phyloP scores from a whole-genome alignment of 2,888 invertebrate genomes.

The Norana najaformis region DNA sequence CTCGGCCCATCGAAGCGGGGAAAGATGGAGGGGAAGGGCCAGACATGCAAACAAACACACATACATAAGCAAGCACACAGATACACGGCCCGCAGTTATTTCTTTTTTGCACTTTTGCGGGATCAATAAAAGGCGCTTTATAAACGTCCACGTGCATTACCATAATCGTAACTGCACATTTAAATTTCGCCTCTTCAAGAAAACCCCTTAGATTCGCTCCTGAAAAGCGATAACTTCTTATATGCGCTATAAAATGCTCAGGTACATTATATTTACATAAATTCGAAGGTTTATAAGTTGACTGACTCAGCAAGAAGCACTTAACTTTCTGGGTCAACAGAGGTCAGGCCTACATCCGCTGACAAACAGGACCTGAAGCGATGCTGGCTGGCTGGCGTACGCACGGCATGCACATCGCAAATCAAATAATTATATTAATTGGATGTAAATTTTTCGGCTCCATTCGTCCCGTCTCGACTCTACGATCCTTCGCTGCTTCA shows the following conservation, averaged over 20 bases:
- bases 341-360: neutral
- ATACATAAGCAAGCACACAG: no score
- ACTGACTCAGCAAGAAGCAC: slow-evolving; percentile 13
- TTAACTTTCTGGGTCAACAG: slow-evolving; percentile 6
- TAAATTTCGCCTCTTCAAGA: neutral
- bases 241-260: neutral
- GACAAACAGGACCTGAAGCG: neutral
- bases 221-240: neutral
- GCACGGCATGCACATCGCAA: neutral
- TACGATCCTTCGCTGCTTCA: neutral
- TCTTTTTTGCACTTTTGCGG: neutral
- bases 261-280: slow-evolving; percentile 13
- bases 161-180: neutral
- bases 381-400: neutral
- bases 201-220: neutral
- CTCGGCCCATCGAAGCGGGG: no score
- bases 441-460: slow-evolving; percentile 6
- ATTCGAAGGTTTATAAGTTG: neutral
- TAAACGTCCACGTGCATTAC: neutral
- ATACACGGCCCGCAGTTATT: no score
- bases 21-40: no score
- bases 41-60: neutral
- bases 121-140: neutral
- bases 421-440: slow-evolving; percentile 7
- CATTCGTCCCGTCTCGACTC: neutral